Evolutionary conservation across 2,797 vertebrate genomes (phyloP).

Genomic region (Myiothlypis chrysogaster): DNA sequence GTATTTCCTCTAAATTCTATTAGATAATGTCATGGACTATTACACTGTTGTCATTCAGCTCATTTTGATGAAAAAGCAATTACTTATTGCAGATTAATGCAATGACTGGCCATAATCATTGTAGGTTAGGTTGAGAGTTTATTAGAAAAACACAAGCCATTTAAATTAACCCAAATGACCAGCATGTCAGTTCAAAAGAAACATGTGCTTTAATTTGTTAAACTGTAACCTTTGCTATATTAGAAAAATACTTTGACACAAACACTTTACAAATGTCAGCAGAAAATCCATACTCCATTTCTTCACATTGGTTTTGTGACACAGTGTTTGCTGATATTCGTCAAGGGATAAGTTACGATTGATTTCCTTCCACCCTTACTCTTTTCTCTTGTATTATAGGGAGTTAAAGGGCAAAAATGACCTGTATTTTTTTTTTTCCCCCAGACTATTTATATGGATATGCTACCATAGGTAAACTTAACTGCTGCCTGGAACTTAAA

Average conservation of each 20-base stretch:
- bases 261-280: conserved; percentile 82
- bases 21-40: conserved; percentile 32
- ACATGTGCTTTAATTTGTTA: conserved; percentile 78
- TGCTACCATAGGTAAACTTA: conserved; percentile 41
- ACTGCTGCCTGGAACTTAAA: conserved; percentile 47
- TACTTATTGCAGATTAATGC: conserved; percentile 41
- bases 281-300: conserved; percentile 84
- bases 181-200: conserved; percentile 71
- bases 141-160: conserved; percentile 55
- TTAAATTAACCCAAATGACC: conserved; percentile 73
- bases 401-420: conserved; percentile 74
- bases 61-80: conserved; percentile 48
- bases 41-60: conserved; percentile 30
- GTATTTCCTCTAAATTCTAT: background rate
- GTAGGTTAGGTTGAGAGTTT: conserved; percentile 51
- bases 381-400: conserved; percentile 68
- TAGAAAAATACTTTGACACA: conserved; percentile 80
- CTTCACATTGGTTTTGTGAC: conserved; percentile 81
- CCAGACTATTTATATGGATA: conserved; percentile 45
- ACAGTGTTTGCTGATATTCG: conserved; percentile 76
- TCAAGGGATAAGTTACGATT: conserved; percentile 78
- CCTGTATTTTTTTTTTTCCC: background rate
- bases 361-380: conserved; percentile 74
- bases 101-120: conserved; percentile 18
- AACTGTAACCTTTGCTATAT: conserved; percentile 78